Percentiles rank a stretch among this genome's conserved stretches.
Conservation (phyloP, 2,113 vertebrate species). For the Ptilonorhynchus violaceus region DNA sequence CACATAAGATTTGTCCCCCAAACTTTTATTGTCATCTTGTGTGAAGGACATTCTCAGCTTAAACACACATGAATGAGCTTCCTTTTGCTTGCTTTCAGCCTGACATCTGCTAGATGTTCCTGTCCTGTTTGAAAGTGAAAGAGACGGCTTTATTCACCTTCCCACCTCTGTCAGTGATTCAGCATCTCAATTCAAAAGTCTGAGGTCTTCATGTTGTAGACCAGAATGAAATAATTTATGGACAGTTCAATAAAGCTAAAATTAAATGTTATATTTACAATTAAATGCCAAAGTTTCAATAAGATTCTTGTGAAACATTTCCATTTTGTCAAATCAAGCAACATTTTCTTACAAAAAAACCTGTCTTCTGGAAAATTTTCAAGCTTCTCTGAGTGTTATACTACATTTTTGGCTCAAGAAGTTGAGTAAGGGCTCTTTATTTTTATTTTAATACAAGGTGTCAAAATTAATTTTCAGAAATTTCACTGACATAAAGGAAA, state of each 20-base stretch:
- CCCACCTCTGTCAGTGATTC: background rate
- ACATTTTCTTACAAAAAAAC: background rate
- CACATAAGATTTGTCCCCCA: background rate
- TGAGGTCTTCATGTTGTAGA: background rate
- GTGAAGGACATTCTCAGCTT: background rate
- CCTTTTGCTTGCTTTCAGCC: background rate
- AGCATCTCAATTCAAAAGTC: background rate
- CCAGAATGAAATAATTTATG: background rate
- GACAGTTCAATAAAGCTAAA: background rate
- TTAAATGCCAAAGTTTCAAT: background rate
- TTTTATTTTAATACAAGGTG: slow-evolving; percentile 29
- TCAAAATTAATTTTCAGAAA: slow-evolving; percentile 40
- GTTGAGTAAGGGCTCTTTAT: background rate
- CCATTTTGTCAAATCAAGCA: background rate
- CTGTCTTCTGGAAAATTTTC: background rate
- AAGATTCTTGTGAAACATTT: background rate
- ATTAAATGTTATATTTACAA: background rate
- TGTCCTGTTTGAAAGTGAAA: background rate
- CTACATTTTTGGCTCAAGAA: slow-evolving; percentile 30
- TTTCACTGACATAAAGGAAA: slow-evolving; percentile 35
- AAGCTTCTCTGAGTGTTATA: background rate
- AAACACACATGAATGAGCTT: rapidly evolving
- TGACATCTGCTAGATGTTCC: background rate
- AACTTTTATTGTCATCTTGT: background rate
- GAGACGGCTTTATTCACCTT: background rate